Base-by-base conservation (phyloP, 2,888 invertebrate species). In the Drosophila anceps region DNA sequence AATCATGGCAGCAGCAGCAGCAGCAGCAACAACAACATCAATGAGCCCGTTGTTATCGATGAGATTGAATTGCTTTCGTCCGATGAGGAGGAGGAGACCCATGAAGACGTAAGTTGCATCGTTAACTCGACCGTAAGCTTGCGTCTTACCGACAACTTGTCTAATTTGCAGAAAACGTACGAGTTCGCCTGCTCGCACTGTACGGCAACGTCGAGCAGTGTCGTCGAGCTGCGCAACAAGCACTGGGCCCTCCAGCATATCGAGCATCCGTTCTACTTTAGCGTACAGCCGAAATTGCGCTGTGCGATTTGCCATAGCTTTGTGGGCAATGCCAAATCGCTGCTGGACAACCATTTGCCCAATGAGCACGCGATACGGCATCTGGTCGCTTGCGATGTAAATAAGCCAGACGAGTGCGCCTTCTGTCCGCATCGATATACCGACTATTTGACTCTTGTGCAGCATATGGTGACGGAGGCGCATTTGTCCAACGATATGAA, bases 301-400 rank as follows among this genome's bases (percentile, higher is more conserved):
- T 92, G 92, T 44, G 82, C 88, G 1, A 53, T 66, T 1, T 92
- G 92, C 60, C 57, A 68, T 0, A 33, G 10, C 0, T 91, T 78
- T 57, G 58, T 59, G 2, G 87, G 88, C 18, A 88, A 80, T 46
- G 76, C 86, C 29, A 79, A 76, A 12, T 35, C 73, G 8, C 20
- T 92, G 59, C 72, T 84, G 27, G 55, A 81, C 1, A 41, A 61
- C 0, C 91, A 91, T 64, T 62, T 91, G 29, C 44, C 73, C 8
- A 76, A 68, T 8, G 33, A 39, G 0, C 90, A 85, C 8, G 79
- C 91, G 0, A 91, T 91, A 1, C 92, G 93, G 5, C 92, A 90
- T 0, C 92, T 89, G 35, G 90, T 92, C 41, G 94, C 90, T 1
- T 84, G 87, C 24, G 92, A 92, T 67, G 57, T 79, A 3, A 65